phyloP scores from a whole-genome alignment of 2,888 invertebrate species.

The Lycophotia porphyrea region DNA sequence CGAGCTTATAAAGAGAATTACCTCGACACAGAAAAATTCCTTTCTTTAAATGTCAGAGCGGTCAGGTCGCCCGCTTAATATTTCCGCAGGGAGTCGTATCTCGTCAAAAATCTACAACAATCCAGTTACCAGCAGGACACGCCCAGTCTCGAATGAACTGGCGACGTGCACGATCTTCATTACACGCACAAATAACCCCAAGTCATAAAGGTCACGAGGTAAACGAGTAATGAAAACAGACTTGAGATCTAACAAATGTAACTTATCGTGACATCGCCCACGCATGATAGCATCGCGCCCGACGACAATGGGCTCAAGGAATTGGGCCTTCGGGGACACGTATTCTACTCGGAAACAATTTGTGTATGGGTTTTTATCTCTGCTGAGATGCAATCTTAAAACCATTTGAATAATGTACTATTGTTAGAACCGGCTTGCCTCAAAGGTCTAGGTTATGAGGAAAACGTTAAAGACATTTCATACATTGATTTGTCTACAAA shows the following conservation, averaged over 20 bases:
- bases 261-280: constrained; percentile 83
- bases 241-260: constrained; percentile 76
- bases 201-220: constrained; percentile 74
- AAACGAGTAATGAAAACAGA: constrained; percentile 74
- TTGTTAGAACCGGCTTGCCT: constrained; percentile 56
- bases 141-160: constrained; percentile 69
- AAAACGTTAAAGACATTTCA: constrained; percentile 45
- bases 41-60: constrained; percentile 72
- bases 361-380: constrained; percentile 70
- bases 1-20: constrained; percentile 72
- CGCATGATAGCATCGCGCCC: constrained; percentile 80
- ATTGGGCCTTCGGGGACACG: constrained; percentile 76
- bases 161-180: constrained; percentile 78
- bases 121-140: constrained; percentile 74
- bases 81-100: constrained; percentile 75
- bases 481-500: constrained; percentile 43
- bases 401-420: constrained; percentile 61
- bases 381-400: constrained; percentile 65
- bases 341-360: constrained; percentile 75
- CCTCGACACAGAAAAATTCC: constrained; percentile 68
- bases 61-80: constrained; percentile 70
- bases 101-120: constrained; percentile 74
- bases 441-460: constrained; percentile 60
- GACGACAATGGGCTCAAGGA: constrained; percentile 78
- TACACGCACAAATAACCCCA: constrained; percentile 76